Percentiles rank a stretch among this genome's conserved stretches.
Evolutionary conservation across 2,113 vertebrate genomes (phyloP).

Genomic region (Euleptes europaea): DNA sequence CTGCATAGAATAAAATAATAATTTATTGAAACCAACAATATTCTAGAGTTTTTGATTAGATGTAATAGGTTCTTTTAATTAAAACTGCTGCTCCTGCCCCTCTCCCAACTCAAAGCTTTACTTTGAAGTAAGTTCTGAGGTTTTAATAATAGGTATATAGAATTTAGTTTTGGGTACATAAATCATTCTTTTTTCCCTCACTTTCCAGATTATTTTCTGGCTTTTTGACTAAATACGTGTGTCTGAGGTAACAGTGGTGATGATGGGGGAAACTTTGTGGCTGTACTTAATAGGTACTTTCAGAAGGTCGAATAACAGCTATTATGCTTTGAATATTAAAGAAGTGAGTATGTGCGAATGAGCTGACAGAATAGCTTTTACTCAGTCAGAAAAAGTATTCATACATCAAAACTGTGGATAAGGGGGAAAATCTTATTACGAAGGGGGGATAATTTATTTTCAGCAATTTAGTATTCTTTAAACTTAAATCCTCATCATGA

Average conservation of each 20-base stretch:
- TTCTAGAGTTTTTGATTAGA: background rate
- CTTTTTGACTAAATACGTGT: background rate
- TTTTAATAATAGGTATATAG: background rate
- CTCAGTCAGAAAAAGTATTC: slow-evolving; percentile 23
- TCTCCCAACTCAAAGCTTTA: background rate
- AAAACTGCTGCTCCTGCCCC: background rate
- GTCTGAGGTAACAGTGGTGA: background rate
- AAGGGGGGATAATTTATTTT: slow-evolving; percentile 32
- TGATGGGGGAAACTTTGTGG: background rate
- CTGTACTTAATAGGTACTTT: background rate
- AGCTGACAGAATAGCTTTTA: slow-evolving; percentile 27
- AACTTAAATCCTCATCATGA: slow-evolving; percentile 31
- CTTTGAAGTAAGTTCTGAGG: background rate
- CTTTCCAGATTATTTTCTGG: background rate
- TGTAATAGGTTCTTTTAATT: background rate
- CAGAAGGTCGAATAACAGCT: background rate
- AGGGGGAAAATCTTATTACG: background rate
- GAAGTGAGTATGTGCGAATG: slow-evolving; percentile 1
- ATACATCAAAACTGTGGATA: slow-evolving; percentile 5
- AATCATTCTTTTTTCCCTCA: background rate
- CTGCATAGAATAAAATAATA: background rate
- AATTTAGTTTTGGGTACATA: background rate
- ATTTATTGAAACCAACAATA: too few relatives aligned
- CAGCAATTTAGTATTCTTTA: background rate
- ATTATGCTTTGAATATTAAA: slow-evolving; percentile 29